Percentiles rank a stretch among this genome's conserved stretches.
Conservation (phyloP, 1,140 invertebrate genomes). For the Macrotrachela quadricornifera region DNA sequence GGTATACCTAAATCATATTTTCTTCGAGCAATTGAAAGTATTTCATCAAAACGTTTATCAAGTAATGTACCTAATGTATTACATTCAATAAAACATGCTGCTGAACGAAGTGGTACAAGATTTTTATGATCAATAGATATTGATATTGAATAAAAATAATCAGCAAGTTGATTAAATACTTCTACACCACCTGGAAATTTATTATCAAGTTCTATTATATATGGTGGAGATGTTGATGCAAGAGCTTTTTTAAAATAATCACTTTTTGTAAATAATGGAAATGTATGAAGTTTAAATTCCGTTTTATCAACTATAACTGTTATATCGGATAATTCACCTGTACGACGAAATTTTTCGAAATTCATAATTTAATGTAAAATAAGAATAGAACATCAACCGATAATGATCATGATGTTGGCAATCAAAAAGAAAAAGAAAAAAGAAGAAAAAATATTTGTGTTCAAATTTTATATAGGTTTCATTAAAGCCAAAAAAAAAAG, state of each 20-base stretch:
- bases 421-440: too few relatives aligned
- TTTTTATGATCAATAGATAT: slow-evolving; percentile 3
- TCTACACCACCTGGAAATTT: slow-evolving; percentile 4
- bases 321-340: slow-evolving; percentile 9
- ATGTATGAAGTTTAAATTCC: slow-evolving; percentile 10
- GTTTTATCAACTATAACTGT: slow-evolving; percentile 2
- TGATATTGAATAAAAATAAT: slow-evolving; percentile 8
- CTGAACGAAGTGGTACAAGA: neutral
- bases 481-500: too few relatives aligned
- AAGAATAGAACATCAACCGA: too few relatives aligned
- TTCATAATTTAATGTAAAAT: neutral
- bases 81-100: too few relatives aligned
- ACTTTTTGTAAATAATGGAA: slow-evolving; percentile 8
- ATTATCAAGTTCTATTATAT: slow-evolving; percentile 3
- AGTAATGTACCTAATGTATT: too few relatives aligned
- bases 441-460: too few relatives aligned
- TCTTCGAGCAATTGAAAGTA: too few relatives aligned
- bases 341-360: slow-evolving; percentile 5
- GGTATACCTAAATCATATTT: too few relatives aligned
- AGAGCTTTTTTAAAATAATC: slow-evolving; percentile 9
- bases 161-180: slow-evolving; percentile 8
- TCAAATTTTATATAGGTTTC: too few relatives aligned
- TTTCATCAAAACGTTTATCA: too few relatives aligned
- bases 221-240: neutral
- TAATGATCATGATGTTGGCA: too few relatives aligned